Evolutionary conservation across 1,140 invertebrate genomes (phyloP).

Genomic region (Heliconius hewitsoni): DNA sequence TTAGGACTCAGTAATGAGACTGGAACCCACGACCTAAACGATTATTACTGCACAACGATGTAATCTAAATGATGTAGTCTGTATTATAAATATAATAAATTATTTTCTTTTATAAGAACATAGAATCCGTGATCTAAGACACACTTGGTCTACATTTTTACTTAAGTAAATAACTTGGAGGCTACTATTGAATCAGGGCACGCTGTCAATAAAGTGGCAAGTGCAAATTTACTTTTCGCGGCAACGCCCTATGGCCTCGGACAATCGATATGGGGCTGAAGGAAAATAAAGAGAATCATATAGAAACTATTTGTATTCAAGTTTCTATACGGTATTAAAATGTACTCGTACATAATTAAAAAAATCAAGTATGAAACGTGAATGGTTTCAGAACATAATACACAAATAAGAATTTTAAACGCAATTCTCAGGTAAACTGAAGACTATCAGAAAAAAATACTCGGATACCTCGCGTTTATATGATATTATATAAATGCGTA

Average conservation of each 20-base stretch:
- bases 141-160: constrained; percentile 25
- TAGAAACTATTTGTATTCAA: background rate
- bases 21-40: no score
- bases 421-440: background rate
- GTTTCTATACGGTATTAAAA: background rate
- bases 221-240: constrained; percentile 42
- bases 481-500: no score
- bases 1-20: no score
- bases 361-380: background rate
- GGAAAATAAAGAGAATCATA: constrained; percentile 1
- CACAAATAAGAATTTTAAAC: background rate
- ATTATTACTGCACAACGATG: no score
- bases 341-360: background rate
- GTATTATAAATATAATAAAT: background rate
- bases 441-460: background rate
- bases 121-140: constrained; percentile 2
- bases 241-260: constrained; percentile 26
- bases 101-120: background rate
- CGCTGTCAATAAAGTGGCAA: constrained; percentile 41
- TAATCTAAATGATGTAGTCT: no score
- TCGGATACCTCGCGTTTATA: background rate
- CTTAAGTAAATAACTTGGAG: constrained; percentile 26
- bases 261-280: constrained; percentile 30
- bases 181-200: constrained; percentile 42
- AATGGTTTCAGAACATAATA: background rate